A percentile compares a stretch with the other conserved stretches of the same genome.
phyloP scores from a whole-genome alignment of 2,113 vertebrate genomes.

The Athene noctua region DNA sequence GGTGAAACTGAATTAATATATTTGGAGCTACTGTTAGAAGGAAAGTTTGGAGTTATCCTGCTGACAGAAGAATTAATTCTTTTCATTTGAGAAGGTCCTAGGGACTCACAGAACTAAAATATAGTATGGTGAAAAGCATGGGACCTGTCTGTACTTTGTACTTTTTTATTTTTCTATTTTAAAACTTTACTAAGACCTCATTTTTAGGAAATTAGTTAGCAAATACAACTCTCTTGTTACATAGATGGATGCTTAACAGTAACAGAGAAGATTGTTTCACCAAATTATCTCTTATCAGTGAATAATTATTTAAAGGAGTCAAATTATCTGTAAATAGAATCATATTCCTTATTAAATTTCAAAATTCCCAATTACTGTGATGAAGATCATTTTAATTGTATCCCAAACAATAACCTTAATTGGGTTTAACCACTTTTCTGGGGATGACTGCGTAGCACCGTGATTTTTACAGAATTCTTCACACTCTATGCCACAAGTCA shows the following conservation, averaged over 20 bases:
- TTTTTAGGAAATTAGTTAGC: not conserved
- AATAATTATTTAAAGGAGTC: not conserved
- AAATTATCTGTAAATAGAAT: not conserved
- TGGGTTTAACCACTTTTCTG: not conserved
- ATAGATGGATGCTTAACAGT: not conserved
- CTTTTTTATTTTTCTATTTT: not conserved
- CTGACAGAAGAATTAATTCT: constrained; percentile 10
- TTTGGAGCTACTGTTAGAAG: not conserved
- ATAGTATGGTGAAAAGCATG: not conserved
- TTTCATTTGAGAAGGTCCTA: not conserved
- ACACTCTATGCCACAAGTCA: not conserved
- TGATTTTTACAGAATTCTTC: not conserved
- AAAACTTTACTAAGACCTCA: not conserved
- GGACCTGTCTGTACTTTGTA: not conserved
- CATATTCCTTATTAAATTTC: not conserved
- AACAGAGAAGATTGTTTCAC: not conserved
- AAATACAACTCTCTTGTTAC: not conserved
- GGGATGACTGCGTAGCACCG: not conserved
- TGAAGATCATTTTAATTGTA: not conserved
- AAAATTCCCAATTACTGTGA: not conserved
- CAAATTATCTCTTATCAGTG: not conserved
- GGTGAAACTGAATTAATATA: not conserved
- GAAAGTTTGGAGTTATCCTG: not conserved
- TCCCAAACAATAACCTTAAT: not conserved
- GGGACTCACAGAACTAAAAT: not conserved